These are phyloP conservation scores for Myocastor coypus DNA, from an alignment of 2,113 vertebrate species.

Conservation along the genomic window DNA sequence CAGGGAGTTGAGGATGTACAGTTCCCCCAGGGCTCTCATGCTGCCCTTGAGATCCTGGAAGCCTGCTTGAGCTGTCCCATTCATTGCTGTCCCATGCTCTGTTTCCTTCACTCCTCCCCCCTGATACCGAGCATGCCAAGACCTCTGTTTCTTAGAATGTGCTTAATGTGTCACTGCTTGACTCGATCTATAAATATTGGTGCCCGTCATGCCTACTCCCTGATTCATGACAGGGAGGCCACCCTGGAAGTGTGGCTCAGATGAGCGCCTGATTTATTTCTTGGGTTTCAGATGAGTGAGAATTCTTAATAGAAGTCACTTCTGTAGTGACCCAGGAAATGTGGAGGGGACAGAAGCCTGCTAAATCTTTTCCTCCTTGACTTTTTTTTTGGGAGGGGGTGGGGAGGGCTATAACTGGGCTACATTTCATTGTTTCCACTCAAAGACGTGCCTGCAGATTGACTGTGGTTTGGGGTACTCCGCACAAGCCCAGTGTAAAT, in stretches of 20 bases:
- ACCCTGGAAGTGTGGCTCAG: slow-evolving; percentile 36
- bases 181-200: slow-evolving; percentile 76
- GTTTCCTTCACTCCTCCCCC: not conserved
- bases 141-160: slow-evolving; percentile 48
- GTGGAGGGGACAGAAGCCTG: slow-evolving; percentile 46
- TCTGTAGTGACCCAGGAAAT: slow-evolving; percentile 75
- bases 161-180: slow-evolving; percentile 59
- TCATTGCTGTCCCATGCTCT: not conserved
- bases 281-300: slow-evolving; percentile 69
- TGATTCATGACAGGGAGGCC: slow-evolving; percentile 31
- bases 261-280: slow-evolving; percentile 77
- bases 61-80: not conserved
- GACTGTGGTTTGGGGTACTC: slow-evolving; percentile 54
- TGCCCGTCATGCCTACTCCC: slow-evolving; percentile 41
- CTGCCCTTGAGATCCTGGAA: not conserved
- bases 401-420: not conserved
- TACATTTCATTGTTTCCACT: slow-evolving; percentile 22
- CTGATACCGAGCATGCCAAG: not conserved
- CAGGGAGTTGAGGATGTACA: not conserved
- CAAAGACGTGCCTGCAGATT: not conserved
- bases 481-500: slow-evolving; percentile 31
- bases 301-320: slow-evolving; percentile 73
- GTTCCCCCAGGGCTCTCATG: not conserved
- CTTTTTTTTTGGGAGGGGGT: no score
- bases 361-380: slow-evolving; percentile 61